Conservation (phyloP, 2,113 vertebrate genomes). For the Cebus imitator region DNA sequence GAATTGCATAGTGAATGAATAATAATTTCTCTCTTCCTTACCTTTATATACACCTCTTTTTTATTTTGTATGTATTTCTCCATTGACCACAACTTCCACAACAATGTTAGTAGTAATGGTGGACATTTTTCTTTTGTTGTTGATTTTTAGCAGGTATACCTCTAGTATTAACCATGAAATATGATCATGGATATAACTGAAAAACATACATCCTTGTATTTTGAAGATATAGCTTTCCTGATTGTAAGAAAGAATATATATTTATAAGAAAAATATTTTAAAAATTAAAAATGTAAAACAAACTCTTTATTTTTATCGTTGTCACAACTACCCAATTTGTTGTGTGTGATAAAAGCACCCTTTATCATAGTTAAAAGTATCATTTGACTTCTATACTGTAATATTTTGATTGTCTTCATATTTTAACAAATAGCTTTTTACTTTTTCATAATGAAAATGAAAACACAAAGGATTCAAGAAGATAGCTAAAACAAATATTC, state of each 20-base stretch:
- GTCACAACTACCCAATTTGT: neutral
- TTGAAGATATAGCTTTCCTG: neutral
- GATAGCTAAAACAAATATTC: neutral
- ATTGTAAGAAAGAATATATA: neutral
- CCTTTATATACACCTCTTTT: neutral
- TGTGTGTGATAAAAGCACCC: neutral
- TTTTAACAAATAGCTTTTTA: neutral
- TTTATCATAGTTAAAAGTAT: neutral
- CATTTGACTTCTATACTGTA: neutral
- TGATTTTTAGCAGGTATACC: neutral
- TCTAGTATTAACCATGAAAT: neutral
- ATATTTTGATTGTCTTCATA: neutral
- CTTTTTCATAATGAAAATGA: neutral
- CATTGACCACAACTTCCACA: neutral
- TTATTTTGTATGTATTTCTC: neutral
- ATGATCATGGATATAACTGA: neutral
- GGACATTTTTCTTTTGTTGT: neutral
- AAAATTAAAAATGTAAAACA: neutral
- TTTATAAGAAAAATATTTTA: neutral
- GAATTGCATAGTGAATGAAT: neutral
- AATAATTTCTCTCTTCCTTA: neutral
- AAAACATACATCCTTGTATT: neutral
- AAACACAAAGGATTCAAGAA: neutral
- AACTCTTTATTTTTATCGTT: neutral
- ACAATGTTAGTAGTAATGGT: neutral